A percentile compares a stretch with the other conserved stretches of the same genome.
These are phyloP conservation scores for Cremastinae sp. DNA, from an alignment of 2,888 invertebrate species.

Conservation along the genomic window DNA sequence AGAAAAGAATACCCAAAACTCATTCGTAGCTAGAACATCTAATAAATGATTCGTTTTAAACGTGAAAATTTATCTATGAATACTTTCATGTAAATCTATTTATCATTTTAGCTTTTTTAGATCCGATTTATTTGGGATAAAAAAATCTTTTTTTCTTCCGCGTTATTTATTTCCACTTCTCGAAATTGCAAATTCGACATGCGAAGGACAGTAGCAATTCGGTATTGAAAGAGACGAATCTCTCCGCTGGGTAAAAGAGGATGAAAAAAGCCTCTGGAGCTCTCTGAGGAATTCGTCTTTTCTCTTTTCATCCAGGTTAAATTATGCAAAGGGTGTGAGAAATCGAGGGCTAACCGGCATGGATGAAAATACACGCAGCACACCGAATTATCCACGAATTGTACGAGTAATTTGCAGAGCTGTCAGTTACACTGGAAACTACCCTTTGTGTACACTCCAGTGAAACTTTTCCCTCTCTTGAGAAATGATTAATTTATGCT, in stretches of 20 bases:
- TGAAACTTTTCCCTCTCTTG: conserved; percentile 2
- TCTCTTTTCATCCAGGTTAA: conserved; percentile 23
- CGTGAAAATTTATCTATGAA: too few species aligned
- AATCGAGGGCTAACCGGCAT: conserved; percentile 22
- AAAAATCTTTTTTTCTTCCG: too few species aligned
- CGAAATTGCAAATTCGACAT: background rate
- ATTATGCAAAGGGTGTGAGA: conserved; percentile 43
- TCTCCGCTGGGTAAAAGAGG: conserved; percentile 17
- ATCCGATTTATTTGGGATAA: too few species aligned
- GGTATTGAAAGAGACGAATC: background rate
- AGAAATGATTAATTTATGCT: conserved; percentile 37
- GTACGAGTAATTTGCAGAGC: conserved; percentile 30
- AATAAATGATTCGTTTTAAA: too few species aligned
- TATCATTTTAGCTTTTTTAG: too few species aligned
- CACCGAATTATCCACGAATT: conserved; percentile 28
- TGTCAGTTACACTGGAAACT: conserved; percentile 21
- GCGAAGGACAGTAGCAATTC: background rate
- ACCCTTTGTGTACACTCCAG: background rate
- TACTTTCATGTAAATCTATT: too few species aligned
- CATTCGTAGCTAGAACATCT: background rate
- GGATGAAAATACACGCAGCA: conserved; percentile 27
- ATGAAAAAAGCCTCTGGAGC: conserved; percentile 16
- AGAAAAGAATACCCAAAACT: background rate
- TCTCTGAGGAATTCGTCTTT: conserved; percentile 28
- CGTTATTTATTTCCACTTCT: too few species aligned